Conservation (phyloP, 92 coral and sea anemone species). For the Galaxea fascicularis region DNA sequence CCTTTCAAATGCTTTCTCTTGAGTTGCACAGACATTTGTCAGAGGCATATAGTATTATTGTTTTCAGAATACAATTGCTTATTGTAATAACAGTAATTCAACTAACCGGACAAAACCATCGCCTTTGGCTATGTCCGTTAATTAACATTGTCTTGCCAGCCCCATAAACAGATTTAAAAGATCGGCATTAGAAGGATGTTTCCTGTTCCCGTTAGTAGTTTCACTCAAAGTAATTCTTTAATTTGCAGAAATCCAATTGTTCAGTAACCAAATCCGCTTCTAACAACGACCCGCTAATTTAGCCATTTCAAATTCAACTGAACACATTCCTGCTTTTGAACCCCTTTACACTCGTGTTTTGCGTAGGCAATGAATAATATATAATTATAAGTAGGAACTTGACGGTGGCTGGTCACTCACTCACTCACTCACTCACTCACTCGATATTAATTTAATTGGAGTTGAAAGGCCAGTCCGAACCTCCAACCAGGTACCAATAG, state of each 20-base stretch:
- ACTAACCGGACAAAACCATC: not conserved
- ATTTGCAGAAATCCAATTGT: constrained; percentile 16
- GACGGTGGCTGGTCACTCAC: too few relatives aligned
- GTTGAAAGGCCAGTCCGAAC: too few relatives aligned
- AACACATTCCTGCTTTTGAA: not conserved
- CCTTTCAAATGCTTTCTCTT: not conserved
- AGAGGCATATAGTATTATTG: not conserved
- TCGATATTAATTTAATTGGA: too few relatives aligned
- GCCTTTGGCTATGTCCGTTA: constrained; percentile 14
- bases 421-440: too few relatives aligned
- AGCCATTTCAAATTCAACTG: not conserved
- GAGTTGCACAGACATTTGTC: not conserved
- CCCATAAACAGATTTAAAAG: not conserved
- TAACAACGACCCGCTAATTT: not conserved
- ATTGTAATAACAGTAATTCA: not conserved
- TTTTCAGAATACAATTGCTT: not conserved
- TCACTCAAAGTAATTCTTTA: not conserved
- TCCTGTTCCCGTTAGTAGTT: constrained; percentile 22
- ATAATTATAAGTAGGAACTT: too few relatives aligned
- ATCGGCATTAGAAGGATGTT: not conserved
- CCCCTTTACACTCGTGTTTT: not conserved
- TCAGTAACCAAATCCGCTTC: constrained; percentile 1
- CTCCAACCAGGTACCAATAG: too few relatives aligned
- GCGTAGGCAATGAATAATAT: too few relatives aligned
- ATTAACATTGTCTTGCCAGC: constrained; percentile 6